Percentiles rank a stretch among this genome's conserved stretches.
These are phyloP conservation scores for Spialia ferax DNA, from an alignment of 2,888 invertebrate genomes.

Conservation along the genomic window DNA sequence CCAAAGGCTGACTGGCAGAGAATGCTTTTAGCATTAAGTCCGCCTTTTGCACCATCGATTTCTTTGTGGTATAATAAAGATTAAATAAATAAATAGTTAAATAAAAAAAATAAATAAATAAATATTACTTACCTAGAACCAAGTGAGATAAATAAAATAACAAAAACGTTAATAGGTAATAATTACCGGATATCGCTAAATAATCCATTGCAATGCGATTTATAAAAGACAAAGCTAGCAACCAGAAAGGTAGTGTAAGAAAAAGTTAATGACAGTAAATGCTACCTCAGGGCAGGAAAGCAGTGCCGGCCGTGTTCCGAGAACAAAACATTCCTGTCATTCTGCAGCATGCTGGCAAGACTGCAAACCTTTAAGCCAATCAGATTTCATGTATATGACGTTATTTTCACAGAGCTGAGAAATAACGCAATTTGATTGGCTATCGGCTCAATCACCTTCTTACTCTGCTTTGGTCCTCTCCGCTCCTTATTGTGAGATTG, in stretches of 20 bases:
- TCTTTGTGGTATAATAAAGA: no score
- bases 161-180: background rate
- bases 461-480: no score
- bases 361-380: slow-evolving; percentile 47
- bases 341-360: slow-evolving; percentile 53
- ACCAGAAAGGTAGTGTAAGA: slow-evolving; percentile 42
- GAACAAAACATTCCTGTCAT: slow-evolving; percentile 67
- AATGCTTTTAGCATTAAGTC: no score
- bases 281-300: slow-evolving; percentile 54
- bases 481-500: slow-evolving; percentile 51
- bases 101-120: no score
- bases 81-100: no score
- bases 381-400: no score
- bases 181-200: background rate
- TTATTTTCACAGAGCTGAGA: no score
- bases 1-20: no score
- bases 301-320: slow-evolving; percentile 56
- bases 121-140: no score
- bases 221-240: slow-evolving; percentile 27
- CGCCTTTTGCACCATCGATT: no score
- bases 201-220: slow-evolving; percentile 14
- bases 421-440: no score
- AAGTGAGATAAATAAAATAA: background rate
- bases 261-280: slow-evolving; percentile 62
- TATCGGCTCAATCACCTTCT: no score